Evolutionary conservation across 2,113 vertebrate species (phyloP).

Genomic region (Aphelocoma coerulescens): DNA sequence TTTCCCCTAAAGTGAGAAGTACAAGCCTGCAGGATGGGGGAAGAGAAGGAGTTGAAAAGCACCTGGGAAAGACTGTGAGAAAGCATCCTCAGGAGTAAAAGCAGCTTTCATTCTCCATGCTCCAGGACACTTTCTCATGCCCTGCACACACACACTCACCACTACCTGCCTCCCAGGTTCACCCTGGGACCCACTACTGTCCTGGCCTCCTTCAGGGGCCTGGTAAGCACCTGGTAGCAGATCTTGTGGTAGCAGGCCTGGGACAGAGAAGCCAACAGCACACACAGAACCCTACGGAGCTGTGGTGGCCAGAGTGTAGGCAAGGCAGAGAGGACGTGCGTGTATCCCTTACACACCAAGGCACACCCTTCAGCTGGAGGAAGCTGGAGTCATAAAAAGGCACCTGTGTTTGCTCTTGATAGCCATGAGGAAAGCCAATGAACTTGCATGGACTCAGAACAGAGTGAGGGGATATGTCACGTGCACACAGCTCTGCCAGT

Average conservation of each 20-base stretch:
- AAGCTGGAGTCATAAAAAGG: neutral
- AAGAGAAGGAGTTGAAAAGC: neutral
- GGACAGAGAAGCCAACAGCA: neutral
- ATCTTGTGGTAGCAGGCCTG: neutral
- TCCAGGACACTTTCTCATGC: neutral
- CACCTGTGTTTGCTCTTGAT: neutral
- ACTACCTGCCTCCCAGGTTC: neutral
- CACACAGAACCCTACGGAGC: fast-evolving
- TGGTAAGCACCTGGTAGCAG: neutral
- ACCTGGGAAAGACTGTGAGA: neutral
- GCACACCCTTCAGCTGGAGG: neutral
- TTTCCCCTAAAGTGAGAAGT: neutral
- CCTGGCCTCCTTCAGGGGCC: neutral
- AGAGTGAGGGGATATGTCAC: neutral
- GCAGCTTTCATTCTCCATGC: neutral
- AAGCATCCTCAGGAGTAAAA: neutral
- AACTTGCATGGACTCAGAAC: neutral
- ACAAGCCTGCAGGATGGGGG: neutral
- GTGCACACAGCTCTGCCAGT: neutral
- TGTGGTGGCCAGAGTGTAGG: fast-evolving
- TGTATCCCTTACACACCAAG: neutral
- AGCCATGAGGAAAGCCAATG: fast-evolving
- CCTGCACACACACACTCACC: too few species aligned
- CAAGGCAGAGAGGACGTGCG: neutral
- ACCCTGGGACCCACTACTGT: neutral